Conservation (phyloP, 2,888 invertebrate species). For the Kryphioiulus occultus region DNA sequence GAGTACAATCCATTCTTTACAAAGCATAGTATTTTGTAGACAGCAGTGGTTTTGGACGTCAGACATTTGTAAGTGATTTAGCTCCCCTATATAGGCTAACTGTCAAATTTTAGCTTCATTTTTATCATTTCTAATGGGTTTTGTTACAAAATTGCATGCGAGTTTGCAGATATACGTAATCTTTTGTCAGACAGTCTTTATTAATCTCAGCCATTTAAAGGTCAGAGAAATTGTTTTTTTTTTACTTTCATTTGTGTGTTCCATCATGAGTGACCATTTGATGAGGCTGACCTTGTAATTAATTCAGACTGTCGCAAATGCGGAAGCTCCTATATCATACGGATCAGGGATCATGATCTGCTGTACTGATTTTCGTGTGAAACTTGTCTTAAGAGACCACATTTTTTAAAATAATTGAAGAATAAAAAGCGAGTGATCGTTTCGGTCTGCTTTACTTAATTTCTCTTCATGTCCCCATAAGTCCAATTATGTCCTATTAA, state of each 20-base stretch:
- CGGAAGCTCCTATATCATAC: background rate
- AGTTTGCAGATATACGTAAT: too few relatives aligned
- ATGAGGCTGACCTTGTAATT: too few relatives aligned
- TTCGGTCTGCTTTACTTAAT: background rate
- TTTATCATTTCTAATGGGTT: too few relatives aligned
- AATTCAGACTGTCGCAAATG: background rate
- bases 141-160: too few relatives aligned
- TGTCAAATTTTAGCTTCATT: too few relatives aligned
- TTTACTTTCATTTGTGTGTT: background rate
- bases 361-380: background rate
- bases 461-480: background rate
- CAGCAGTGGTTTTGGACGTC: too few relatives aligned
- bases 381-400: background rate
- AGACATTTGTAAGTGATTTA: too few relatives aligned
- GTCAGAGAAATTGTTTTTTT: background rate
- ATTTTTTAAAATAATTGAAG: background rate
- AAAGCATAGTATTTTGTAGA: too few relatives aligned
- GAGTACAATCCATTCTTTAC: too few relatives aligned
- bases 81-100: too few relatives aligned
- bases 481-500: background rate
- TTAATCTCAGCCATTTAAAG: background rate
- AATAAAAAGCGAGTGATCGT: background rate
- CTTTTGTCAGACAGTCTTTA: too few relatives aligned
- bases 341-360: background rate
- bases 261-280: background rate